phyloP scores from a whole-genome alignment of 2,113 vertebrate genomes.

The Nerophis lumbriciformis region DNA sequence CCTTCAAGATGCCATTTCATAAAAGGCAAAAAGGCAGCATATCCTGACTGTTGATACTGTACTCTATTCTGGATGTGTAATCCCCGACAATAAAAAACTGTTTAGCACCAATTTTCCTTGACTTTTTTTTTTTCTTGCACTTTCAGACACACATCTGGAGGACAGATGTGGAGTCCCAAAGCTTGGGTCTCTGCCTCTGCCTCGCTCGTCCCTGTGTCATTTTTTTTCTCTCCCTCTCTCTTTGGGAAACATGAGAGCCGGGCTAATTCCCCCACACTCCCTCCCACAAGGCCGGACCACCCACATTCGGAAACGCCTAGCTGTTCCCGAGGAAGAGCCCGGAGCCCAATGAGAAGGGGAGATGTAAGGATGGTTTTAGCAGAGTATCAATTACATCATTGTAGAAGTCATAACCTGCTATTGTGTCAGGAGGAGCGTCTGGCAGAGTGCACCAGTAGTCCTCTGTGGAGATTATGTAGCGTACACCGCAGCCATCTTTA shows the following conservation, averaged over 20 bases:
- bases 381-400: slow-evolving; percentile 71
- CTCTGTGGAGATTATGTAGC: slow-evolving; percentile 11
- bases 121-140: slow-evolving; percentile 53
- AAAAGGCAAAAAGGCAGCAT: slow-evolving; percentile 16
- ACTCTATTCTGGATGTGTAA: slow-evolving; percentile 56
- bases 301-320: slow-evolving; percentile 75
- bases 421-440: slow-evolving; percentile 43
- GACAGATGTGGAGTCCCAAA: slow-evolving; percentile 70
- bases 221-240: slow-evolving; percentile 24
- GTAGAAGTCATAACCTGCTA: slow-evolving; percentile 60
- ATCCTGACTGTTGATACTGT: slow-evolving; percentile 24
- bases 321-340: slow-evolving; percentile 60
- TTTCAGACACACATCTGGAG: slow-evolving; percentile 76
- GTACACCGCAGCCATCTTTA: slow-evolving; percentile 11
- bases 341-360: slow-evolving; percentile 42
- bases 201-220: slow-evolving; percentile 43
- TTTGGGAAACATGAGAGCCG: slow-evolving; percentile 66
- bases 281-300: slow-evolving; percentile 68
- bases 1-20: slow-evolving; percentile 45
- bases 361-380: slow-evolving; percentile 67
- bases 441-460: slow-evolving; percentile 15
- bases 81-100: slow-evolving; percentile 74
- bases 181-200: slow-evolving; percentile 53
- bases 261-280: slow-evolving; percentile 58
- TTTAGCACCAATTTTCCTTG: slow-evolving; percentile 76